Evolutionary conservation across 2,888 invertebrate species (phyloP).

Genomic region (Tetrapedia diversipes): DNA sequence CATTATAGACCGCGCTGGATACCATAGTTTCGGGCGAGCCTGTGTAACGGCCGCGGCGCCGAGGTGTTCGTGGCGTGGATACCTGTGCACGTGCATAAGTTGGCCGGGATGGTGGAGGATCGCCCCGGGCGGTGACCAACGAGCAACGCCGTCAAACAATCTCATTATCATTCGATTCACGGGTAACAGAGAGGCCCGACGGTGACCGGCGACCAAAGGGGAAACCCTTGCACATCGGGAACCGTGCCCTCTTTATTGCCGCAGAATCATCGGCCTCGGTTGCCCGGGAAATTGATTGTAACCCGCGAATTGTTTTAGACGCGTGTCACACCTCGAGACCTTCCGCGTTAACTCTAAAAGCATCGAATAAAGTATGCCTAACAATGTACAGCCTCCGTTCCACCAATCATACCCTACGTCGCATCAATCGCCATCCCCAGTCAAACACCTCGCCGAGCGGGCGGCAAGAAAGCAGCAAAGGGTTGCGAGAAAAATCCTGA

Average conservation of each 20-base stretch:
- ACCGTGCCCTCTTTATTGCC: slow-evolving; percentile 33
- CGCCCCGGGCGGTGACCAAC: slow-evolving; percentile 58
- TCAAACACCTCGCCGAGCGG: not conserved
- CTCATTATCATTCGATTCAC: slow-evolving; percentile 81
- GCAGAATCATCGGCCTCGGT: slow-evolving; percentile 6
- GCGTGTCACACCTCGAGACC: too few species aligned
- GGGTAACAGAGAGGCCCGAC: slow-evolving; percentile 74
- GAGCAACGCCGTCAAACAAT: slow-evolving; percentile 71
- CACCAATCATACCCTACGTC: not conserved
- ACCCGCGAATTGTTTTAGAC: slow-evolving; percentile 35
- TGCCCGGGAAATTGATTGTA: slow-evolving; percentile 26
- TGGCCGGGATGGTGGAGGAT: slow-evolving; percentile 45
- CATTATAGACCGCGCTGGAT: slow-evolving; percentile 76
- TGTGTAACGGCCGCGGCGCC: slow-evolving; percentile 5
- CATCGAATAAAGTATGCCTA: too few species aligned
- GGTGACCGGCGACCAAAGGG: slow-evolving; percentile 48
- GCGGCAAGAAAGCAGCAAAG: not conserved
- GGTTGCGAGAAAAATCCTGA: slow-evolving; percentile 4
- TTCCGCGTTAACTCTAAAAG: too few species aligned
- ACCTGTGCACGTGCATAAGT: slow-evolving; percentile 31
- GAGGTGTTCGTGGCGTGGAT: slow-evolving; percentile 37
- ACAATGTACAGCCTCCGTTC: not conserved
- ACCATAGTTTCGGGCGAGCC: slow-evolving; percentile 53
- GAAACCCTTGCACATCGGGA: slow-evolving; percentile 37
- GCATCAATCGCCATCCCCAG: not conserved